Percentiles rank a stretch among this genome's conserved stretches.
These are phyloP conservation scores for Paramisgurnus dabryanus DNA, from an alignment of 2,113 vertebrate species.

Conservation along the genomic window DNA sequence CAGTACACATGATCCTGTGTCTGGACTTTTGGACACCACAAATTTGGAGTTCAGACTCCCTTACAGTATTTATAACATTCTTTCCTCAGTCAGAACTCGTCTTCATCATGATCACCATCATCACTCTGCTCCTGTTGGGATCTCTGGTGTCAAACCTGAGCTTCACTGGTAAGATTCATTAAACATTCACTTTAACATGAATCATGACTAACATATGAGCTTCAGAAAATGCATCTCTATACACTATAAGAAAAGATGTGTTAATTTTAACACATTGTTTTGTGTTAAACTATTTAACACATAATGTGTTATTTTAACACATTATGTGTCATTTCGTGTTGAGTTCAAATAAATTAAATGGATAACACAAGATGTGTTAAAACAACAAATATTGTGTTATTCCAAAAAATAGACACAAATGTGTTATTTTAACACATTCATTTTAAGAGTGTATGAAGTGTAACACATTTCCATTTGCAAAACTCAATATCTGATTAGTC, in stretches of 20 bases:
- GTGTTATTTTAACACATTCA: too few relatives aligned
- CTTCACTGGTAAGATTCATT: conserved; percentile 15
- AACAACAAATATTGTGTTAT: background rate
- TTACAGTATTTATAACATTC: too few relatives aligned
- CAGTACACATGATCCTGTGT: too few relatives aligned
- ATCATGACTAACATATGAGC: background rate
- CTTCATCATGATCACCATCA: conserved; percentile 20
- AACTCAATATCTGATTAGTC: background rate
- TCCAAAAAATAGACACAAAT: too few relatives aligned
- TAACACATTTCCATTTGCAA: background rate
- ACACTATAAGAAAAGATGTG: too few relatives aligned
- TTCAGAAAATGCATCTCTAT: too few relatives aligned
- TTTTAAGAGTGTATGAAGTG: background rate
- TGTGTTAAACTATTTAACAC: too few relatives aligned
- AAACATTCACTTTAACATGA: background rate
- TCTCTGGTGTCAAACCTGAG: background rate
- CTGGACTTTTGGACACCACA: too few relatives aligned
- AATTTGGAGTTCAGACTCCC: too few relatives aligned
- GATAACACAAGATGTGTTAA: too few relatives aligned
- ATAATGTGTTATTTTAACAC: background rate
- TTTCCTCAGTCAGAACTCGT: background rate
- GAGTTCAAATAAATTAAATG: too few relatives aligned
- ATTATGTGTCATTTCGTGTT: background rate
- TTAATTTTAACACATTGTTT: too few relatives aligned
- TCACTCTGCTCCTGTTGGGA: conserved; percentile 9